A percentile compares a stretch with the other conserved stretches of the same genome.
Conservation (phyloP, 2,888 invertebrate genomes). For the Dioctria linearis region DNA sequence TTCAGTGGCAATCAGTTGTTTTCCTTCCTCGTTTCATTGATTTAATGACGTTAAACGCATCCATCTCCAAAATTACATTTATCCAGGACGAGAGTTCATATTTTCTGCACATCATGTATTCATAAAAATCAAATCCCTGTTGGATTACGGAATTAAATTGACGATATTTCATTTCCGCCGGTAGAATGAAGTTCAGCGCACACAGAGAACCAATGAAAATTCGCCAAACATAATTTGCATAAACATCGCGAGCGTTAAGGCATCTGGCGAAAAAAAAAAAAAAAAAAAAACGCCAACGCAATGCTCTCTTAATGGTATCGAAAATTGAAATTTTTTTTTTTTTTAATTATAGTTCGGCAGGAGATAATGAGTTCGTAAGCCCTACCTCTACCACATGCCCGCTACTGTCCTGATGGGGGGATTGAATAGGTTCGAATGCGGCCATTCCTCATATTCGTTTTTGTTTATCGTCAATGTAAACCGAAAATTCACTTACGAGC, state of each 20-base stretch:
- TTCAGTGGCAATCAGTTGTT: no score
- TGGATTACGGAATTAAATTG: constrained; percentile 1
- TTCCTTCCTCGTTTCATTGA: background rate
- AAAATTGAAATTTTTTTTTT: constrained; percentile 1
- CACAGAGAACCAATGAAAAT: background rate
- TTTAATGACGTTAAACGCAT: background rate
- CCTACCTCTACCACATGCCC: background rate
- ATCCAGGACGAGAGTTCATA: background rate
- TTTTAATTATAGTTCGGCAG: constrained; percentile 3
- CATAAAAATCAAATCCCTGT: background rate
- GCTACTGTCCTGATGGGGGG: no score
- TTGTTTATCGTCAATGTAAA: constrained; percentile 28
- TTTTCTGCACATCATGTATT: background rate
- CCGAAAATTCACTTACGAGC: constrained; percentile 39
- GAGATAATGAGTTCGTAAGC: constrained; percentile 2
- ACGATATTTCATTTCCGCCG: background rate
- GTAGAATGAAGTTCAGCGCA: background rate
- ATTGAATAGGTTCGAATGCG: no score
- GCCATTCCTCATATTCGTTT: background rate
- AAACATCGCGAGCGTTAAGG: background rate
- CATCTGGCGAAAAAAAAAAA: background rate
- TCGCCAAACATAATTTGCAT: background rate
- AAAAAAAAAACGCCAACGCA: background rate
- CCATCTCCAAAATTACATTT: background rate
- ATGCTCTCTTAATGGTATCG: background rate